These are phyloP conservation scores for Hyphantria cunea DNA, from an alignment of 1,140 invertebrate genomes.

Conservation along the genomic window DNA sequence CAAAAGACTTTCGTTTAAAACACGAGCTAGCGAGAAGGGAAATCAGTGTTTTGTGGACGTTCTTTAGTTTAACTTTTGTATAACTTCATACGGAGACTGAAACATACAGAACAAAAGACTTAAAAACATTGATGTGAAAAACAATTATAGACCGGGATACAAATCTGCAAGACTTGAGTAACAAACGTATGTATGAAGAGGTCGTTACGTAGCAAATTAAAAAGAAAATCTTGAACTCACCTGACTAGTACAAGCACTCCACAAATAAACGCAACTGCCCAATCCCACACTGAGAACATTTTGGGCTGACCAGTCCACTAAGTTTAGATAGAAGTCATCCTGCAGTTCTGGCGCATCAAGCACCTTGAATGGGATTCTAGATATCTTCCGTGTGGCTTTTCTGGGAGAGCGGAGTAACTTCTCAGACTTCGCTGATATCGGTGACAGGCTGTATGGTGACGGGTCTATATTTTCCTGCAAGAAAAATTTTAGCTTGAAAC, in stretches of 20 bases:
- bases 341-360: constrained; percentile 99
- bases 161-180: too few species aligned
- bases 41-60: too few species aligned
- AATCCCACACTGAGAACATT: constrained; percentile 99
- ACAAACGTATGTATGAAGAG: too few species aligned
- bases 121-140: too few species aligned
- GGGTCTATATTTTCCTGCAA: constrained; percentile 83
- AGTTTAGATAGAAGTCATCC: constrained; percentile 99
- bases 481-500: constrained; percentile 20
- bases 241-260: constrained; percentile 99
- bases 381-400: constrained; percentile 98
- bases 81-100: too few species aligned
- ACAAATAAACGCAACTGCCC: constrained; percentile 98
- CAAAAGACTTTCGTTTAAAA: too few species aligned
- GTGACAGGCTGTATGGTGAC: constrained; percentile 95
- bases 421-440: constrained; percentile 96
- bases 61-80: too few species aligned
- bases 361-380: constrained; percentile 97
- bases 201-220: too few species aligned
- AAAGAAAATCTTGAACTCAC: constrained; percentile 78
- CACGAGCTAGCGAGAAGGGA: too few species aligned
- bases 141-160: too few species aligned
- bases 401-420: constrained; percentile 95
- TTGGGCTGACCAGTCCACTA: constrained; percentile 99
- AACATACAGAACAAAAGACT: too few species aligned